Evolutionary conservation across 92 coral and sea anemone species (phyloP).

Genomic region (Isaurus tuberculatus): DNA sequence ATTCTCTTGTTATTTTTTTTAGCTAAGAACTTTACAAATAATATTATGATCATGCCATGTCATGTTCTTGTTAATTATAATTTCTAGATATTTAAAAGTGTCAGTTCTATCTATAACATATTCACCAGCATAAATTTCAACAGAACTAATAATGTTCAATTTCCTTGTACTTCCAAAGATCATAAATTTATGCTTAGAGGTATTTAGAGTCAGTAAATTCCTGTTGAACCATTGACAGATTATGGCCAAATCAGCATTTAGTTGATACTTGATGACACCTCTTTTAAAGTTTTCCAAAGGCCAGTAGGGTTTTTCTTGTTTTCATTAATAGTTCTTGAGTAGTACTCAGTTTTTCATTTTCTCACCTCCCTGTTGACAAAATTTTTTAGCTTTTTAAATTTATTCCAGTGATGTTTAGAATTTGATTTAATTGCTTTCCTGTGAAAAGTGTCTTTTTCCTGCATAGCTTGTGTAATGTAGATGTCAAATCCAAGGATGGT

Average conservation of each 20-base stretch:
- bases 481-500: conserved; percentile 19
- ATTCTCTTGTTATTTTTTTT: background rate
- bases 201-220: conserved; percentile 32
- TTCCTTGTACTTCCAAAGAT: conserved; percentile 12
- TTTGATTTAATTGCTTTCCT: conserved; percentile 44
- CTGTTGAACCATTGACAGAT: conserved; percentile 31
- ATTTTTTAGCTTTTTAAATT: conserved; percentile 35
- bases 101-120: background rate
- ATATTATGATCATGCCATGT: conserved; percentile 22
- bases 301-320: conserved; percentile 59
- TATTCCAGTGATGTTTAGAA: conserved; percentile 39
- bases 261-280: conserved; percentile 41
- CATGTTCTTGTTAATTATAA: conserved; percentile 12
- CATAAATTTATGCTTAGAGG: conserved; percentile 36
- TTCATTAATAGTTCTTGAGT: conserved; percentile 46
- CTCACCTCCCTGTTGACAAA: conserved; percentile 59
- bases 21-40: background rate
- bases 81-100: conserved; percentile 21
- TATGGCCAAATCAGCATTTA: conserved; percentile 11
- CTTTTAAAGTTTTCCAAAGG: conserved; percentile 63
- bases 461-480: conserved; percentile 43
- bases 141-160: background rate
- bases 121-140: background rate
- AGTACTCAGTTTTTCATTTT: conserved; percentile 62
- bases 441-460: conserved; percentile 1